Conservation (phyloP, 2,113 vertebrate species). For the Forbesichthys agassizii region DNA sequence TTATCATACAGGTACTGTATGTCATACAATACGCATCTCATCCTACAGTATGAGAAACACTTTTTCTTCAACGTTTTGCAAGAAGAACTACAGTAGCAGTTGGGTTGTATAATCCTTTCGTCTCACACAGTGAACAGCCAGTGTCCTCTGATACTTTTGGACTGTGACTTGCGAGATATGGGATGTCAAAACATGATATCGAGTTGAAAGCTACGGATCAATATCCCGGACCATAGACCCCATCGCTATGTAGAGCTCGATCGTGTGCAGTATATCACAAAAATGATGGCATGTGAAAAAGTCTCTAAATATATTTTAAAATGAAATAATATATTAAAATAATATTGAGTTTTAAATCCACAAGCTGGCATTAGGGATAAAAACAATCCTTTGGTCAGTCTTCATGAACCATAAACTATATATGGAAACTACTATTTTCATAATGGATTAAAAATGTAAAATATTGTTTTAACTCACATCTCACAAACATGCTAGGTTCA, state of each 20-base stretch:
- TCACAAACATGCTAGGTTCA: too few species aligned
- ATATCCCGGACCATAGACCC: constrained; percentile 18
- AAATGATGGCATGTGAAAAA: too few species aligned
- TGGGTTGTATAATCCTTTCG: constrained; percentile 30
- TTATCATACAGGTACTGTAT: background rate
- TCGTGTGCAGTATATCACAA: background rate
- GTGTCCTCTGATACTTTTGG: constrained; percentile 26
- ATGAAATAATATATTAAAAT: too few species aligned
- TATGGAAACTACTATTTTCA: too few species aligned
- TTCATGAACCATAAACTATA: too few species aligned
- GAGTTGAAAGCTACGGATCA: constrained; percentile 29
- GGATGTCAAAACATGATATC: constrained; percentile 26
- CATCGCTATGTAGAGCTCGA: constrained; percentile 25
- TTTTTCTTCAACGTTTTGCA: constrained; percentile 5
- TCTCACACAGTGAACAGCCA: constrained; percentile 30
- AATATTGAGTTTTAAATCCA: too few species aligned
- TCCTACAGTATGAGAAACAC: background rate
- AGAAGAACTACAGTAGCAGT: background rate
- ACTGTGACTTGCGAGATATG: constrained; percentile 33
- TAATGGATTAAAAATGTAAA: too few species aligned
- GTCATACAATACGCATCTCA: too few species aligned
- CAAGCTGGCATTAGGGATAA: too few species aligned
- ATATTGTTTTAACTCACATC: too few species aligned
- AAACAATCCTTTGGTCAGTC: too few species aligned
- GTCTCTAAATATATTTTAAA: too few species aligned